Evolutionary conservation across 2,888 invertebrate species (phyloP), one percentile per base, ranked within the genome.

Genomic region (Erpobdella octoculata): DNA sequence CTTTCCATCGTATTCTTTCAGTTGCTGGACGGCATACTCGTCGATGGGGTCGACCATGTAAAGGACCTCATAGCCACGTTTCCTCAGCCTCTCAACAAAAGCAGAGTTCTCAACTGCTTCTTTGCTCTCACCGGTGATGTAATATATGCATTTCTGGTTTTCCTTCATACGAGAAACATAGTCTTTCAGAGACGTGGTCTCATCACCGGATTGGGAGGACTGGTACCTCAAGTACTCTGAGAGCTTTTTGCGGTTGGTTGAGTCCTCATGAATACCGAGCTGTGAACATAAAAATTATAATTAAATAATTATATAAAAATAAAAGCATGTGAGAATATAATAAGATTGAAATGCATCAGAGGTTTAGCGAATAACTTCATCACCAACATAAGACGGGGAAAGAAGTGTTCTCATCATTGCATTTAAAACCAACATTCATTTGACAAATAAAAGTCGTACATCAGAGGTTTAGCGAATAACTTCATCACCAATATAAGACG

Each of bases 31-130:
- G 78, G 95, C 94, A 81, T 98, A 98, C 85, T 99, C 97, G 85
- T 98, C 98, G 79, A 98, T 98, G 70, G 98, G 97, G 84, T 98
- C 97, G 0, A 91, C 91, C 97, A 98, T 98, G 89, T 97, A 98
- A 70, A 98, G 88, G 0, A 84, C 81, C 86, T 98, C 97, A 80
- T 92, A 95, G 41, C 97, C 97, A 80, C 95, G 91, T 82, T 93
- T 96, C 89, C 92, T 92, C 15, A 98, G 93, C 73, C 93, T 88
- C 86, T 98, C 98, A 70, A 98, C 96, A 78, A 98, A 98, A 1
- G 96, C 92, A 31, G 96, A 96, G 86, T 93, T 93, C 77, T 91
- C 89, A 0, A 96, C 95, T 81, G 91, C 91, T 72, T 96, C 95
- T 80, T 89, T 89, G 86, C 89, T 91, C 83, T 83, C 83, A 73